phyloP scores from a whole-genome alignment of 2,888 invertebrate genomes.

The Hofmannophila pseudospretella region DNA sequence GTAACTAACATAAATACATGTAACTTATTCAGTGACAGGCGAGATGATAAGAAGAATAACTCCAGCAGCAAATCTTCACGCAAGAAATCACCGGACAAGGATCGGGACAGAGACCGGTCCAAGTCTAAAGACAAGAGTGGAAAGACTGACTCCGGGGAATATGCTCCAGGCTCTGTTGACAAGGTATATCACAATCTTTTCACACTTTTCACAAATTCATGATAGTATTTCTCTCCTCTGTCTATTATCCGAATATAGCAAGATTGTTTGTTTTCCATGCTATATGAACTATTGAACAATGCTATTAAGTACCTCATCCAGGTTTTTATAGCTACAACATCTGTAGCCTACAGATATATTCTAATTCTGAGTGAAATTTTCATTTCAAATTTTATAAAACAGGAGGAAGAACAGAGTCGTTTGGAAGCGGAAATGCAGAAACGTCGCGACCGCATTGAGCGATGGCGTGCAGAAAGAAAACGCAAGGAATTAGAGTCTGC shows the following conservation, averaged over 20 bases:
- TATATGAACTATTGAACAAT: too few species aligned
- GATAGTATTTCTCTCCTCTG: too few species aligned
- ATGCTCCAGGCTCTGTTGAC: conserved; percentile 85
- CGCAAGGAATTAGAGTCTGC: conserved; percentile 89
- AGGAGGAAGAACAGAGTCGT: conserved; percentile 93
- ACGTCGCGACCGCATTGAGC: conserved; percentile 94
- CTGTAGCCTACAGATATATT: too few species aligned
- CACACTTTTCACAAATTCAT: too few species aligned
- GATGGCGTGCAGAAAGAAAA: conserved; percentile 96
- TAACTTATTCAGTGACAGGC: conserved; percentile 69
- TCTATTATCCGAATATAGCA: too few species aligned
- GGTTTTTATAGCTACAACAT: too few species aligned
- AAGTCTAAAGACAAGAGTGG: conserved; percentile 77
- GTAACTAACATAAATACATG: neutral
- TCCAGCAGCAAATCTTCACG: conserved; percentile 78
- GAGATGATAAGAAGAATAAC: conserved; percentile 81
- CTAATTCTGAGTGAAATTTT: too few species aligned
- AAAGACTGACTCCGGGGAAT: conserved; percentile 80
- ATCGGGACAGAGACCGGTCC: conserved; percentile 62
- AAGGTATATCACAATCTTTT: too few species aligned
- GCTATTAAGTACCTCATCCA: too few species aligned
- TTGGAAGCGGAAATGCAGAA: conserved; percentile 97
- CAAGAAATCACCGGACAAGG: conserved; percentile 65
- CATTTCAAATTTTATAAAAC: too few species aligned
- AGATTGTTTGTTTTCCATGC: too few species aligned